Conservation (phyloP, 2,113 vertebrate species). For the Leptodactylus fuscus region DNA sequence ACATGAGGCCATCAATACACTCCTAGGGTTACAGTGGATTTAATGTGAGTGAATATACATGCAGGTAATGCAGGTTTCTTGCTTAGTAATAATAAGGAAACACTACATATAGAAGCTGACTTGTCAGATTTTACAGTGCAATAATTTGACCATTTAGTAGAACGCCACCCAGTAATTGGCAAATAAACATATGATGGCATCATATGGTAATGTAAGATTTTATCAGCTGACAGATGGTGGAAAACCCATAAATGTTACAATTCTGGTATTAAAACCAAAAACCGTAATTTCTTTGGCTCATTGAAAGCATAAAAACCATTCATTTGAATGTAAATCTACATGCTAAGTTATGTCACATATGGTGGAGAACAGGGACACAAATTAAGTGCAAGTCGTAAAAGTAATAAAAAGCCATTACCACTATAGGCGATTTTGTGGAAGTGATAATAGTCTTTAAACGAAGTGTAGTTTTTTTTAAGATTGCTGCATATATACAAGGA, state of each 20-base stretch:
- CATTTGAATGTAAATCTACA: not conserved
- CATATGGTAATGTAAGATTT: not conserved
- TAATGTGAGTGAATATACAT: not conserved
- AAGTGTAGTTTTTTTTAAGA: not conserved
- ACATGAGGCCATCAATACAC: not conserved
- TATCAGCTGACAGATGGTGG: conserved; percentile 4
- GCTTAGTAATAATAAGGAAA: not conserved
- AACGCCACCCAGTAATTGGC: not conserved
- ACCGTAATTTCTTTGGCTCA: not conserved
- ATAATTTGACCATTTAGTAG: conserved; percentile 2
- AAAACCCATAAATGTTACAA: conserved; percentile 18
- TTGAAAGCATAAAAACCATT: not conserved
- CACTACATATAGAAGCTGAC: not conserved
- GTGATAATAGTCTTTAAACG: not conserved
- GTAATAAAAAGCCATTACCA: not conserved
- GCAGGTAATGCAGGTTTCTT: not conserved
- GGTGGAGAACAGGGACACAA: not conserved
- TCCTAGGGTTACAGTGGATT: too few relatives aligned
- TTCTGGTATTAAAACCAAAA: not conserved
- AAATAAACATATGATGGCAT: conserved; percentile 34
- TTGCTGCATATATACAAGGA: too few relatives aligned
- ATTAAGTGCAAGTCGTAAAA: too few relatives aligned
- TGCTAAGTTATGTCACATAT: not conserved
- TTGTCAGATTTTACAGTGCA: conserved; percentile 6
- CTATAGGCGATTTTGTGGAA: not conserved